Conservation (phyloP, 2,113 vertebrate species). For the Pangasianodon gigas region DNA sequence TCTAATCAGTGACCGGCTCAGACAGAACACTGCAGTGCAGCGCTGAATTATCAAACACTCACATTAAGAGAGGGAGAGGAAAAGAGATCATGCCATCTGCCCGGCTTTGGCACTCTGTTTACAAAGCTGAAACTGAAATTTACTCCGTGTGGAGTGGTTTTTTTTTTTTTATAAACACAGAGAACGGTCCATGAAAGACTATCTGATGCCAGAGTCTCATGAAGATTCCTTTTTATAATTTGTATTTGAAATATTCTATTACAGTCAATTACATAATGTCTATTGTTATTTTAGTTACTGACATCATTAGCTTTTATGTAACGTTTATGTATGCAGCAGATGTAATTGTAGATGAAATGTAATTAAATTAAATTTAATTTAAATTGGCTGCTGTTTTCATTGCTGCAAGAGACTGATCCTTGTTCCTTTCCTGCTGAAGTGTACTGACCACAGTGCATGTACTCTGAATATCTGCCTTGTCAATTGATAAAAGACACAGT, state of each 20-base stretch:
- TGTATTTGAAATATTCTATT: conserved; percentile 47
- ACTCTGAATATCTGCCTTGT: conserved; percentile 5
- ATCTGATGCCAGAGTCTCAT: conserved; percentile 45
- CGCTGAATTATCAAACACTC: background rate
- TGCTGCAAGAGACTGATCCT: background rate
- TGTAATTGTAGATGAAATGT: conserved; percentile 4
- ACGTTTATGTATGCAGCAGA: background rate
- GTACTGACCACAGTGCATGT: background rate
- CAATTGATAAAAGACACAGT: conserved; percentile 27
- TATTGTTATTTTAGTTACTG: conserved; percentile 30
- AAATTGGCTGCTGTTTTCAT: conserved; percentile 6
- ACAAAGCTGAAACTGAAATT: conserved; percentile 36
- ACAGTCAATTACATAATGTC: conserved; percentile 22
- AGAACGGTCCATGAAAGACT: background rate
- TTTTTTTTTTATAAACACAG: conserved; percentile 27
- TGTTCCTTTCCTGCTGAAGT: background rate
- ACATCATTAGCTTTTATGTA: conserved; percentile 27
- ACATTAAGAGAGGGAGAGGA: background rate
- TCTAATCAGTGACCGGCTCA: background rate
- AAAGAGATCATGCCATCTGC: background rate
- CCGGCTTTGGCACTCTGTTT: conserved; percentile 18
- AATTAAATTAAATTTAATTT: background rate
- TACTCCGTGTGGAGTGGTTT: conserved; percentile 36
- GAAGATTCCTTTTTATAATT: conserved; percentile 51
- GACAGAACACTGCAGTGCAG: background rate